Percentiles rank a stretch among this genome's conserved stretches.
phyloP scores from a whole-genome alignment of 2,113 vertebrate species.

The Lycaon pictus region DNA sequence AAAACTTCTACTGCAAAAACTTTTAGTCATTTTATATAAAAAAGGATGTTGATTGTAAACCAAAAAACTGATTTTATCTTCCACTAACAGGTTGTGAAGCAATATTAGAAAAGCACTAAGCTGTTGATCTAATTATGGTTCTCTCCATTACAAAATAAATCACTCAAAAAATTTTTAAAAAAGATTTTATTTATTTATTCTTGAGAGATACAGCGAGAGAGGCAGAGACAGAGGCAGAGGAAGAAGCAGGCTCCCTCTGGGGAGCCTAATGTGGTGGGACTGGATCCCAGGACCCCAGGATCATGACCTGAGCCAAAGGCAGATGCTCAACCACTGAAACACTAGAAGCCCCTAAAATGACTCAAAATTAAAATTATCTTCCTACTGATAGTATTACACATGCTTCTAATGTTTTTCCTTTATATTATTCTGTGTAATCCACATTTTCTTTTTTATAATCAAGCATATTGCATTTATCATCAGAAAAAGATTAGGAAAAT shows the following conservation, averaged over 20 bases:
- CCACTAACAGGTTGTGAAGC: constrained; percentile 9
- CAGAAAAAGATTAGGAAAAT: constrained; percentile 51
- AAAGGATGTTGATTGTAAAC: constrained; percentile 8
- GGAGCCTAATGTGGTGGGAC: no score
- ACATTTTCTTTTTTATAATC: neutral
- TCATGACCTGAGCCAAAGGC: no score
- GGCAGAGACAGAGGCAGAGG: no score
- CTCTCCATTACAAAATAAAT: constrained; percentile 52
- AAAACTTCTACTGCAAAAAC: constrained; percentile 26
- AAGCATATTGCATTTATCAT: constrained; percentile 37
- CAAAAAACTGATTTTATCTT: constrained; percentile 27
- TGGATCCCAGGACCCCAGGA: no score
- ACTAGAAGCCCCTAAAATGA: neutral
- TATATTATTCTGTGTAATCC: neutral
- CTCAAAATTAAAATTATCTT: constrained; percentile 62
- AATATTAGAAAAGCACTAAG: constrained; percentile 64
- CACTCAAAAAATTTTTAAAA: neutral
- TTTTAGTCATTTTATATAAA: neutral
- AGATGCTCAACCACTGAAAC: no score
- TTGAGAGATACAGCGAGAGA: no score
- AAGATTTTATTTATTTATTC: no score
- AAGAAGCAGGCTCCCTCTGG: no score
- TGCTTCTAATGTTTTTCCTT: constrained; percentile 46
- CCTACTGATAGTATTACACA: neutral
- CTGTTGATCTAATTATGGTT: constrained; percentile 57